Conservation (phyloP, 2,113 vertebrate genomes). For the Phyllostomus hastatus region DNA sequence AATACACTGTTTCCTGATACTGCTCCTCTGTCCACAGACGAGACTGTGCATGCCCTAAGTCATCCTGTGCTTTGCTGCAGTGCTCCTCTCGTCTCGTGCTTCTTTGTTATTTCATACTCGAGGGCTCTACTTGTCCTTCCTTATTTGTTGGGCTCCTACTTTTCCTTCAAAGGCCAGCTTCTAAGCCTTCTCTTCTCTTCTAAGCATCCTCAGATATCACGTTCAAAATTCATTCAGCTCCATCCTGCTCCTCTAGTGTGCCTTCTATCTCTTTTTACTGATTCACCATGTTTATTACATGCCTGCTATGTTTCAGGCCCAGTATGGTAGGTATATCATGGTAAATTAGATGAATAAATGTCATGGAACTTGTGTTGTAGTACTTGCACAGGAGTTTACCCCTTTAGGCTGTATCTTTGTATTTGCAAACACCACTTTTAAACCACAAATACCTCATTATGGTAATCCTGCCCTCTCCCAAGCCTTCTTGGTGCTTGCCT, state of each 20-base stretch:
- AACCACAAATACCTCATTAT: background rate
- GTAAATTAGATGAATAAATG: background rate
- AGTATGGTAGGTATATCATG: too few relatives aligned
- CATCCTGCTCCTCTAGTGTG: background rate
- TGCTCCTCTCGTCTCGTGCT: too few relatives aligned
- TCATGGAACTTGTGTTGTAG: background rate
- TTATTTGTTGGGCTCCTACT: background rate
- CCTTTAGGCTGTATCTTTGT: background rate
- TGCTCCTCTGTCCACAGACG: background rate
- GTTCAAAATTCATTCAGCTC: background rate
- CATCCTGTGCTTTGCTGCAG: too few relatives aligned
- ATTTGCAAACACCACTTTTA: background rate
- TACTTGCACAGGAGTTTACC: background rate
- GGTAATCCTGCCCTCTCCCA: background rate
- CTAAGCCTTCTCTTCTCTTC: background rate
- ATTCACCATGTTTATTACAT: too few relatives aligned
- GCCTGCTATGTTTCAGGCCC: background rate
- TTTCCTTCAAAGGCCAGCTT: background rate
- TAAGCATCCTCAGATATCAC: background rate
- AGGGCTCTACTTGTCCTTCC: background rate
- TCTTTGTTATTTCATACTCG: background rate
- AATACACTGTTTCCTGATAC: accelerated
- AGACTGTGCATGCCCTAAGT: too few relatives aligned
- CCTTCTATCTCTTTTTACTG: background rate
- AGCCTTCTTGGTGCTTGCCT: background rate